Conservation (phyloP, 1,140 invertebrate species). For the Drosophila mayri region DNA sequence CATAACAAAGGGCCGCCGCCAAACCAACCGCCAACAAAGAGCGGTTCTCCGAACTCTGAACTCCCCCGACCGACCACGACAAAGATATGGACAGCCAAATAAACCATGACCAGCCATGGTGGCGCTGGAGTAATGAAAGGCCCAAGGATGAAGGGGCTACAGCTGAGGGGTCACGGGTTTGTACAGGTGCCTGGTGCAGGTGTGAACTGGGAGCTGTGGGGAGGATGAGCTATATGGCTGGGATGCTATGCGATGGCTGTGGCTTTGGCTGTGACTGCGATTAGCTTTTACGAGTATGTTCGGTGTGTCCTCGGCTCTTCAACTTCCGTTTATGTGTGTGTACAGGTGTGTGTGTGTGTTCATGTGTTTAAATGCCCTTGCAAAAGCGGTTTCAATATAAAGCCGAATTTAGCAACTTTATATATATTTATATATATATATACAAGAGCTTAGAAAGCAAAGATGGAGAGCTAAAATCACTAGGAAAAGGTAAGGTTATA, state of each 20-base stretch:
- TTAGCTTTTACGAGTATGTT: conserved; percentile 73
- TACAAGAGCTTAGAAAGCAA: conserved; percentile 15
- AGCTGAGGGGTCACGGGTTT: background rate
- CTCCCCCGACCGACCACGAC: conserved; percentile 52
- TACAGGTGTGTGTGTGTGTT: conserved; percentile 11
- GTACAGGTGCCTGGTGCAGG: conserved; percentile 26
- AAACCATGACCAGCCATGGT: conserved; percentile 35
- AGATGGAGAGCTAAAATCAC: conserved; percentile 3
- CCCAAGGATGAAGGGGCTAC: conserved; percentile 11
- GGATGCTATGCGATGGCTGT: conserved; percentile 44
- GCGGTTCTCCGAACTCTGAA: conserved; percentile 39
- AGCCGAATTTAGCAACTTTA: conserved; percentile 9
- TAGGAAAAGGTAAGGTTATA: background rate
- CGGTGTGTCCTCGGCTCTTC: conserved; percentile 58
- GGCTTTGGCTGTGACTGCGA: conserved; percentile 64
- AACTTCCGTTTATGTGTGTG: conserved; percentile 42
- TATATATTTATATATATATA: background rate
- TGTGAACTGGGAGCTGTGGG: conserved; percentile 31
- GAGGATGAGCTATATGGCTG: conserved; percentile 27
- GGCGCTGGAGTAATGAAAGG: conserved; percentile 48
- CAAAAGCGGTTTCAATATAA: conserved; percentile 34
- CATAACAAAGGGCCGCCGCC: conserved; percentile 43
- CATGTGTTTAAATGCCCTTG: conserved; percentile 38
- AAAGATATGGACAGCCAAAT: conserved; percentile 58
- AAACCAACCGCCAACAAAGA: conserved; percentile 28